These are phyloP conservation scores for Meandrusa payeni DNA, from an alignment of 2,888 invertebrate species.

Conservation along the genomic window DNA sequence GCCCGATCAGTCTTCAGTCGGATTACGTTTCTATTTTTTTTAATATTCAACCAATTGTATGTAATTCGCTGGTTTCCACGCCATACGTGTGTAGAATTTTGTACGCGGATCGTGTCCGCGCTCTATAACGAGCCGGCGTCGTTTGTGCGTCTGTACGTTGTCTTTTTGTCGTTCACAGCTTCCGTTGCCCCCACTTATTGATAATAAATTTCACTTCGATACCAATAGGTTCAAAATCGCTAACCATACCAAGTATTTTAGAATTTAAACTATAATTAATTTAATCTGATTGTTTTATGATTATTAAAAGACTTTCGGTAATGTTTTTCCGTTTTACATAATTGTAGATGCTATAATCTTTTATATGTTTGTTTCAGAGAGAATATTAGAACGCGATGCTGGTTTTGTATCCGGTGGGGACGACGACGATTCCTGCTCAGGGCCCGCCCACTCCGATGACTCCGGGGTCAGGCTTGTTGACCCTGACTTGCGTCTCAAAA, in stretches of 20 bases:
- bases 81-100: slow-evolving; percentile 26
- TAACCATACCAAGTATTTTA: slow-evolving; percentile 24
- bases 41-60: too few relatives aligned
- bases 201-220: slow-evolving; percentile 21
- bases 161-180: slow-evolving; percentile 35
- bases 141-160: slow-evolving; percentile 35
- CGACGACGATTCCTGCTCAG: slow-evolving; percentile 82
- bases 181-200: slow-evolving; percentile 32
- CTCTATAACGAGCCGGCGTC: slow-evolving; percentile 39
- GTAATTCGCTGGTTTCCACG: slow-evolving; percentile 19
- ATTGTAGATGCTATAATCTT: slow-evolving; percentile 16
- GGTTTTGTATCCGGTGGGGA: slow-evolving; percentile 88
- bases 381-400: slow-evolving; percentile 82
- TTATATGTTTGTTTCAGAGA: slow-evolving; percentile 75
- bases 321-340: neutral
- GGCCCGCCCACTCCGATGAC: slow-evolving; percentile 76
- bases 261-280: neutral
- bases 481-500: slow-evolving; percentile 77
- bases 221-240: slow-evolving; percentile 1
- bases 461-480: slow-evolving; percentile 72
- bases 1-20: too few relatives aligned
- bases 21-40: too few relatives aligned
- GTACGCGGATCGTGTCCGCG: slow-evolving; percentile 36
- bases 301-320: neutral
- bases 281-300: neutral